phyloP scores from a whole-genome alignment of 2,888 invertebrate species.

The Neoascia interrupta region DNA sequence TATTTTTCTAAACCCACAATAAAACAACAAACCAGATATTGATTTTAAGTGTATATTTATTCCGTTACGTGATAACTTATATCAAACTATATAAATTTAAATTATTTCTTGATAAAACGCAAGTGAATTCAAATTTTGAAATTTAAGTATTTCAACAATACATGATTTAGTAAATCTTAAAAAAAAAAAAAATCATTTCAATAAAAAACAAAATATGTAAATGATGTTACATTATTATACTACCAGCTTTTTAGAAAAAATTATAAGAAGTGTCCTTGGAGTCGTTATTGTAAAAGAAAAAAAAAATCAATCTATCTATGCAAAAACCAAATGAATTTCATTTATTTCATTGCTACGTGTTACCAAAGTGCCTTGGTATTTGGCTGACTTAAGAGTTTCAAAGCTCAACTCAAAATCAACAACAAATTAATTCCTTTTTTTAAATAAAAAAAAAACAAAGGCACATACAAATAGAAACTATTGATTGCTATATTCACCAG shows the following conservation, averaged over 20 bases:
- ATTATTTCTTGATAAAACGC: slow-evolving; percentile 61
- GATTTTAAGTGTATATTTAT: slow-evolving; percentile 33
- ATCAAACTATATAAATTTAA: slow-evolving; percentile 50
- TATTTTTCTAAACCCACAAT: too few relatives aligned
- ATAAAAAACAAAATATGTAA: slow-evolving; percentile 32
- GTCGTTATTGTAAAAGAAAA: neutral
- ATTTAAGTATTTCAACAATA: slow-evolving; percentile 45
- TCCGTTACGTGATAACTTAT: slow-evolving; percentile 59
- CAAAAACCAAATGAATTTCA: slow-evolving; percentile 32
- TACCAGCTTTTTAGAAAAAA: slow-evolving; percentile 6
- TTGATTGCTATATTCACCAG: slow-evolving; percentile 52
- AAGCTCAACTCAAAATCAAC: slow-evolving; percentile 38
- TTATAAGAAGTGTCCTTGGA: slow-evolving; percentile 6
- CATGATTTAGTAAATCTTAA: slow-evolving; percentile 8
- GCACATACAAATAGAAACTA: slow-evolving; percentile 70
- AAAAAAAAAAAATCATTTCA: slow-evolving; percentile 33
- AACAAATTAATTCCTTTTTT: slow-evolving; percentile 60
- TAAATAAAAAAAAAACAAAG: slow-evolving; percentile 68
- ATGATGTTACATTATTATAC: neutral
- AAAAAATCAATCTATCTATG: slow-evolving; percentile 22
- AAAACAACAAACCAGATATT: neutral
- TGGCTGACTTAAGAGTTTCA: slow-evolving; percentile 37
- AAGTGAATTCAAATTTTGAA: slow-evolving; percentile 56
- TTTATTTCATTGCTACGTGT: slow-evolving; percentile 13
- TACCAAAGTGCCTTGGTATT: slow-evolving; percentile 26